Percentiles rank a stretch among this genome's conserved stretches.
phyloP scores from a whole-genome alignment of 2,888 invertebrate genomes.

The Bembecia ichneumoniformis region DNA sequence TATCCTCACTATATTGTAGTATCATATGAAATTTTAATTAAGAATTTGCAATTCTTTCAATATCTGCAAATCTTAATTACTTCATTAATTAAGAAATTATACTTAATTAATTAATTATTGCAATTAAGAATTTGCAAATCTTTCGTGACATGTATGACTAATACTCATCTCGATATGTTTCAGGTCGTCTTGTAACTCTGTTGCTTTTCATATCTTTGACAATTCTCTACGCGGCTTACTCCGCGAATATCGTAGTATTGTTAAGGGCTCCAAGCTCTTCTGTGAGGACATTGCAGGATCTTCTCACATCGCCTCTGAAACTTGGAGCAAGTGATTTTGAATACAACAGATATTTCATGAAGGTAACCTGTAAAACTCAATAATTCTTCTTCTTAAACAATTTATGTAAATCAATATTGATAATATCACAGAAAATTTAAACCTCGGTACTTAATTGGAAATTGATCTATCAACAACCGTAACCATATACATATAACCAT shows the following conservation, averaged over 20 bases:
- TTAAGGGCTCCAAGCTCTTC: constrained; percentile 77
- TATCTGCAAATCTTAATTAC: too few species aligned
- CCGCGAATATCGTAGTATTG: constrained; percentile 76
- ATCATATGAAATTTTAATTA: too few species aligned
- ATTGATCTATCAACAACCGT: too few species aligned
- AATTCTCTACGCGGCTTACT: constrained; percentile 77
- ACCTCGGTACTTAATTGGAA: too few species aligned
- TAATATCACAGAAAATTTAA: background rate
- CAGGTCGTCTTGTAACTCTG: constrained; percentile 72
- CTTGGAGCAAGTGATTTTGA: constrained; percentile 75
- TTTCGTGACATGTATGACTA: too few species aligned
- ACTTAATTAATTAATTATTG: too few species aligned
- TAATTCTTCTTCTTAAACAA: too few species aligned
- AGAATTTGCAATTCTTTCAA: too few species aligned
- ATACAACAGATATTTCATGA: constrained; percentile 76
- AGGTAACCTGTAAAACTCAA: constrained; percentile 42
- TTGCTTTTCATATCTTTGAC: constrained; percentile 72
- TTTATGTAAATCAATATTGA: background rate
- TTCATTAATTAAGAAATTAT: too few species aligned
- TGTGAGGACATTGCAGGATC: constrained; percentile 70
- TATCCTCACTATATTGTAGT: too few species aligned
- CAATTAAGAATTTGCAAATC: too few species aligned
- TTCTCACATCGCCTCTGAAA: constrained; percentile 74
- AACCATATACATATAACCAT: too few species aligned
- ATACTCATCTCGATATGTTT: constrained; percentile 2